Evolutionary conservation across 2,888 invertebrate species (phyloP).

Genomic region (Drosophila putrida): DNA sequence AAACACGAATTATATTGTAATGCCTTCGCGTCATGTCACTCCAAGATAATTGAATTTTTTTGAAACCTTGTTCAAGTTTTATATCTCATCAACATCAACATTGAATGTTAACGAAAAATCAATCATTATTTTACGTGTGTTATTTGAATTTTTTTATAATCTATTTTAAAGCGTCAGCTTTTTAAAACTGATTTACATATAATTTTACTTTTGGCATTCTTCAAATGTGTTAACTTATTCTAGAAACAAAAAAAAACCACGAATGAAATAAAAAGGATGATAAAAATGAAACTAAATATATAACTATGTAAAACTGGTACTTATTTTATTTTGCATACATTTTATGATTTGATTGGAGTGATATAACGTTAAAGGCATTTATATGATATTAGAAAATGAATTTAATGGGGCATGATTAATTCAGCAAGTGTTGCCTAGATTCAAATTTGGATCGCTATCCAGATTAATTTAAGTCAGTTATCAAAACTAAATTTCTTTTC

Average conservation of each 20-base stretch:
- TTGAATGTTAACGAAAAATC: slow-evolving; percentile 23
- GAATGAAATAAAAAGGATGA: slow-evolving; percentile 38
- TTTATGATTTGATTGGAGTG: slow-evolving; percentile 66
- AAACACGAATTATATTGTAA: slow-evolving; percentile 43
- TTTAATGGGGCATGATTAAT: slow-evolving; percentile 8
- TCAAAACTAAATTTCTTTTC: slow-evolving; percentile 3
- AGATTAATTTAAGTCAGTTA: neutral
- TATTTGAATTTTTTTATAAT: slow-evolving; percentile 24
- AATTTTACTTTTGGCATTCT: slow-evolving; percentile 51
- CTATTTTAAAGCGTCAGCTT: slow-evolving; percentile 42
- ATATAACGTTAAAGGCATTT: slow-evolving; percentile 53
- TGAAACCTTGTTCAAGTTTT: neutral
- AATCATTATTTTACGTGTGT: slow-evolving; percentile 25
- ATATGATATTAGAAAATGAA: slow-evolving; percentile 7
- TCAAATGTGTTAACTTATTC: slow-evolving; percentile 70
- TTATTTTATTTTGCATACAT: slow-evolving; percentile 55
- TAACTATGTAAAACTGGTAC: slow-evolving; percentile 49
- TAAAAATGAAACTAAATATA: slow-evolving; percentile 27
- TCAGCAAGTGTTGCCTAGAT: slow-evolving; percentile 3
- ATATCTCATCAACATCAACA: slow-evolving; percentile 6
- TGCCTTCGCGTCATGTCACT: slow-evolving; percentile 55
- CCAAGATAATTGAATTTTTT: slow-evolving; percentile 31
- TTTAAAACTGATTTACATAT: slow-evolving; percentile 43
- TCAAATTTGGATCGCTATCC: neutral
- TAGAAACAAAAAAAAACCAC: slow-evolving; percentile 51